phyloP scores from a whole-genome alignment of 2,113 vertebrate genomes.

The Phalacrocorax pelagicus region DNA sequence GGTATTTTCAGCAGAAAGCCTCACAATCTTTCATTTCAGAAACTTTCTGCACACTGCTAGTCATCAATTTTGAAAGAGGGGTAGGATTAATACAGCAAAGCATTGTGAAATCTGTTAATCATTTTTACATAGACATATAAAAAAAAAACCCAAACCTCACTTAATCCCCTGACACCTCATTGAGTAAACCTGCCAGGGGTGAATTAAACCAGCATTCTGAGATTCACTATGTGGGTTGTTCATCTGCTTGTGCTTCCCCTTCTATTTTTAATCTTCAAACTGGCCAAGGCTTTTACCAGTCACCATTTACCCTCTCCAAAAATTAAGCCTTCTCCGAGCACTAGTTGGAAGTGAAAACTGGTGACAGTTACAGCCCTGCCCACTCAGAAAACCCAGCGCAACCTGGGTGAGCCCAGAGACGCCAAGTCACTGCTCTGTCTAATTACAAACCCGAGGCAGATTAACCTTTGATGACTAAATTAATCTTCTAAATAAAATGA shows the following conservation, averaged over 20 bases:
- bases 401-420: conserved; percentile 48
- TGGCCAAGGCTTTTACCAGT: neutral
- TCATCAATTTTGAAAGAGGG: neutral
- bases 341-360: neutral
- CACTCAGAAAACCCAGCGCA: neutral
- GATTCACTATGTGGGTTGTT: neutral
- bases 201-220: neutral
- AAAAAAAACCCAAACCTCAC: neutral
- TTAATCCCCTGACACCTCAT: neutral
- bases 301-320: neutral
- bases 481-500: conserved; percentile 73
- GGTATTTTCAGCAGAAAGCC: neutral
- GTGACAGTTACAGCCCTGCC: neutral
- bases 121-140: neutral
- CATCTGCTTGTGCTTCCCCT: neutral
- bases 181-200: neutral
- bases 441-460: conserved; percentile 67
- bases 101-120: neutral
- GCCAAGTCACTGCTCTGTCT: conserved; percentile 60
- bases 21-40: neutral
- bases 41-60: neutral
- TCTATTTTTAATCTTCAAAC: neutral
- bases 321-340: neutral
- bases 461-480: conserved; percentile 75
- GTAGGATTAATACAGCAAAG: neutral